Percentiles rank a stretch among this genome's conserved stretches.
Conservation (phyloP, 2,797 vertebrate species). For the Ciconia nigra region DNA sequence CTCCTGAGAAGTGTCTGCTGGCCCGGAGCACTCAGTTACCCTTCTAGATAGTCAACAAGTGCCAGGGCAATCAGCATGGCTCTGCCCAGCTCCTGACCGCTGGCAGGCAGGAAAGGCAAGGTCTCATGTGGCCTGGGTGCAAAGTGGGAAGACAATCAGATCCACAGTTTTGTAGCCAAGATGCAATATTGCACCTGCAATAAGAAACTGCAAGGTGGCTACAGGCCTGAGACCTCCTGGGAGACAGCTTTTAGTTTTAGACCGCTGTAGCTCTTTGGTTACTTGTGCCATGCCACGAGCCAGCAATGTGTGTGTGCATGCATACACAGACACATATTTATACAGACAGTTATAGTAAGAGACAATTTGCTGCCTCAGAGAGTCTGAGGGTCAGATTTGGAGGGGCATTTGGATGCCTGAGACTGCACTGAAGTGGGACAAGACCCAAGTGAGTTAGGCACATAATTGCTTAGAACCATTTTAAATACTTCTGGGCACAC, state of each 20-base stretch:
- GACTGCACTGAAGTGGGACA: neutral
- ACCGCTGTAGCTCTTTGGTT: neutral
- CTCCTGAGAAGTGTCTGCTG: neutral
- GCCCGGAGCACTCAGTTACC: neutral
- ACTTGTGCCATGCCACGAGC: neutral
- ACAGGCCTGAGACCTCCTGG: neutral
- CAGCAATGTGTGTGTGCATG: neutral
- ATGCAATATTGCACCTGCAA: neutral
- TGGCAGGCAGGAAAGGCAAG: neutral
- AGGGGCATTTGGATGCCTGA: neutral
- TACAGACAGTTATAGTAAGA: neutral
- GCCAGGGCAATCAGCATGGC: neutral
- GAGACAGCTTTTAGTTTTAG: neutral
- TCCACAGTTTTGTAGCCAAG: neutral
- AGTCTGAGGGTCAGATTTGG: neutral
- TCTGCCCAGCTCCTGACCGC: neutral
- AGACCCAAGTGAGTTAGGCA: constrained; percentile 4
- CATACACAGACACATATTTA: neutral
- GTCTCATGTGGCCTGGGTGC: neutral
- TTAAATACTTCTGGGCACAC: neutral
- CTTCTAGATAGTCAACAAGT: neutral
- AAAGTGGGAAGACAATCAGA: neutral
- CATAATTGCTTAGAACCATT: constrained; percentile 13
- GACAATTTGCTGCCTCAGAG: neutral
- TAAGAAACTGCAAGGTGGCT: neutral